Evolutionary conservation across 2,888 invertebrate genomes (phyloP).

Genomic region (Synergus gifuensis): DNA sequence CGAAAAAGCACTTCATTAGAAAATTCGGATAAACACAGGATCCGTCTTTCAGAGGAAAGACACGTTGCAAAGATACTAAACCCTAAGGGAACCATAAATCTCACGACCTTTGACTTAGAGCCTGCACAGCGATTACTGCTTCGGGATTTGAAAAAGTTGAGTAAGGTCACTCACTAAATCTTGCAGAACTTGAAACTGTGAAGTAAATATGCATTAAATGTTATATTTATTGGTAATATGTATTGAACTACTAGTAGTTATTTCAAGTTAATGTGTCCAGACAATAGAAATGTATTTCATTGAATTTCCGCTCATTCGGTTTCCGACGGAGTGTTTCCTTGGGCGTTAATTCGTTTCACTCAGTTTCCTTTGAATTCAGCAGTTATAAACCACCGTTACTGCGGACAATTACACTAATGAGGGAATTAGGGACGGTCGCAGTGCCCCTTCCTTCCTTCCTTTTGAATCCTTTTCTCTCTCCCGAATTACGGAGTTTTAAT

Average conservation of each 20-base stretch:
- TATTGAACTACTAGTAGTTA: not conserved
- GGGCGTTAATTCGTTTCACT: conserved; percentile 36
- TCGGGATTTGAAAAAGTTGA: conserved; percentile 25
- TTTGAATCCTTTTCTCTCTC: conserved; percentile 1
- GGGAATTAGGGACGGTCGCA: conserved; percentile 24
- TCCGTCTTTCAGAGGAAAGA: conserved; percentile 11
- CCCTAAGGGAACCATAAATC: conserved; percentile 3
- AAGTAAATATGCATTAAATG: not conserved
- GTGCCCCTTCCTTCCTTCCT: conserved; percentile 8
- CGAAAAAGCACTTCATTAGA: not conserved
- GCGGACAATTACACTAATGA: conserved; percentile 40
- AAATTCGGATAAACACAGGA: not conserved
- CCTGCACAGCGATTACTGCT: not conserved
- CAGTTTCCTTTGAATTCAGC: conserved; percentile 25
- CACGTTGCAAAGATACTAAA: not conserved
- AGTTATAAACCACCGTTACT: conserved; percentile 12
- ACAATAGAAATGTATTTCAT: not conserved
- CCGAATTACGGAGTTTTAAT: conserved; percentile 34
- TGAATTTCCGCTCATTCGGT: not conserved
- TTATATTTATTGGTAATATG: not conserved
- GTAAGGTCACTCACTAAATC: conserved; percentile 13
- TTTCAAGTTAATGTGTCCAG: not conserved
- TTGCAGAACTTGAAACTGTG: not conserved
- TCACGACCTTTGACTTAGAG: not conserved
- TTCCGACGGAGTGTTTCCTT: not conserved